These are phyloP conservation scores for Drosophila atripex DNA, from an alignment of 2,888 invertebrate genomes.

Conservation along the genomic window DNA sequence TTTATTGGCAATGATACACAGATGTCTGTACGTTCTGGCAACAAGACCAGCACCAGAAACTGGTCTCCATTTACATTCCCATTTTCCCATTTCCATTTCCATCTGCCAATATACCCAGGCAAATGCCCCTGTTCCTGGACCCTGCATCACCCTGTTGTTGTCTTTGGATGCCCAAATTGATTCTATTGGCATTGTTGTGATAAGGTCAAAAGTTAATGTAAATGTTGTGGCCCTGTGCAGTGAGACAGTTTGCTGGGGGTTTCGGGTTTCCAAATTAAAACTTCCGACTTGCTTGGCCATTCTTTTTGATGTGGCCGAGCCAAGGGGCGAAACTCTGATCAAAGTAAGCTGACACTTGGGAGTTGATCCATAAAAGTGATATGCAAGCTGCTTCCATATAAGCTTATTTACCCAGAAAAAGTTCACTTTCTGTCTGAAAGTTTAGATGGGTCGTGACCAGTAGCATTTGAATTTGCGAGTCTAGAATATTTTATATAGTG, in stretches of 20 bases:
- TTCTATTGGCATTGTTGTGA: conserved; percentile 75
- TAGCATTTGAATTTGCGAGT: neutral
- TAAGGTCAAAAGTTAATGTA: conserved; percentile 77
- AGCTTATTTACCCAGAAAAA: neutral
- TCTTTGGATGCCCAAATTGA: conserved; percentile 61
- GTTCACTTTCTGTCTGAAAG: neutral
- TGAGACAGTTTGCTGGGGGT: conserved; percentile 57
- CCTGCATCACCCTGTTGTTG: conserved; percentile 17
- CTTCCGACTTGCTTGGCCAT: conserved; percentile 46
- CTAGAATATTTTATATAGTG: neutral
- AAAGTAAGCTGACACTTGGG: conserved; percentile 45
- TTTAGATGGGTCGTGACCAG: neutral
- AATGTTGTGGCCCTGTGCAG: conserved; percentile 72
- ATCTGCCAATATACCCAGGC: conserved; percentile 3
- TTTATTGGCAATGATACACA: conserved; percentile 66
- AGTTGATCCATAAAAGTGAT: conserved; percentile 28
- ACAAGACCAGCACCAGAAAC: conserved; percentile 35
- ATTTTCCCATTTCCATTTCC: conserved; percentile 8
- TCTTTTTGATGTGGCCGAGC: conserved; percentile 48
- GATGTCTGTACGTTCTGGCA: conserved; percentile 34
- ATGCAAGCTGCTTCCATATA: conserved; percentile 10
- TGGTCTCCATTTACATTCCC: conserved; percentile 27
- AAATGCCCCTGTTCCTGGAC: conserved; percentile 1
- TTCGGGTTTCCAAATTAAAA: conserved; percentile 62
- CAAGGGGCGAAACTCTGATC: conserved; percentile 47